These are phyloP conservation scores for Drosophila baimaii DNA, from an alignment of 1,140 invertebrate species.

Conservation along the genomic window DNA sequence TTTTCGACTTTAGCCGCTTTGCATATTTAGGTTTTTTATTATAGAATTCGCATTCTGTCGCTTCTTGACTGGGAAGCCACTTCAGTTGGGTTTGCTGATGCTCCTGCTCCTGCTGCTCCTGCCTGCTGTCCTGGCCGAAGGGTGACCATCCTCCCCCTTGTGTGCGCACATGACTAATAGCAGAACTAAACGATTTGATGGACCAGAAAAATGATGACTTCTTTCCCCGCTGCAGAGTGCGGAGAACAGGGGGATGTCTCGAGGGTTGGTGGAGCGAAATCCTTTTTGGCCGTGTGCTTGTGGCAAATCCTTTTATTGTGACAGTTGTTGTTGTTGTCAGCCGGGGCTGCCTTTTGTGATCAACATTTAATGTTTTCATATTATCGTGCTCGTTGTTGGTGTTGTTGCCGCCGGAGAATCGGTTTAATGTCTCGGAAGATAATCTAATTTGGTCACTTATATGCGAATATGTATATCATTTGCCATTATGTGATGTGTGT, in stretches of 20 bases:
- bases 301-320: constrained; percentile 82
- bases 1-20: constrained; percentile 52
- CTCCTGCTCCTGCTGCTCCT: constrained; percentile 34
- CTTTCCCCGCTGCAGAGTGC: constrained; percentile 58
- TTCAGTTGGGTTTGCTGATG: constrained; percentile 49
- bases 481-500: constrained; percentile 77
- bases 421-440: constrained; percentile 84
- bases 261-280: too few species aligned
- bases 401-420: constrained; percentile 65
- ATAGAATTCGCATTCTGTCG: constrained; percentile 62
- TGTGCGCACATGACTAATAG: constrained; percentile 77
- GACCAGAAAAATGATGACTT: constrained; percentile 84
- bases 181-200: constrained; percentile 84
- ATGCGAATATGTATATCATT: constrained; percentile 84
- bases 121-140: constrained; percentile 7
- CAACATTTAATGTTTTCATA: constrained; percentile 82
- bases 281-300: constrained; percentile 32
- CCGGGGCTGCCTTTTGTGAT: constrained; percentile 66
- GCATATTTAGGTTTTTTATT: constrained; percentile 78
- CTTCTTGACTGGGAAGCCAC: constrained; percentile 46
- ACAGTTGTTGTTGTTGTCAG: constrained; percentile 75
- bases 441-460: constrained; percentile 84
- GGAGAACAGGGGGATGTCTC: too few species aligned
- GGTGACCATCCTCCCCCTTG: constrained; percentile 15
- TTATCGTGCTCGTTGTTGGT: constrained; percentile 47